Conservation (phyloP, 1,140 invertebrate genomes). For the Vanessa tameamea region DNA sequence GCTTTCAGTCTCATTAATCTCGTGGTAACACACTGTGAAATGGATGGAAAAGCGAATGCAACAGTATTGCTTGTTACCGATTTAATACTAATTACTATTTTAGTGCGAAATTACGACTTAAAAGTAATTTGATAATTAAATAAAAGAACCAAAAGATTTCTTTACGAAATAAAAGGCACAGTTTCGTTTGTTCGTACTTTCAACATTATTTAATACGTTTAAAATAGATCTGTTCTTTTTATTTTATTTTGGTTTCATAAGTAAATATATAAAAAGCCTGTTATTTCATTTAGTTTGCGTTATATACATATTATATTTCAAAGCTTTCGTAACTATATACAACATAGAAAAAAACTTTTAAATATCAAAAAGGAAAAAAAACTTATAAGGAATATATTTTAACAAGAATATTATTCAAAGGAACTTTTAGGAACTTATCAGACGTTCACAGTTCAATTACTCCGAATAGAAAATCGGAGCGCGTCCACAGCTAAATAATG, state of each 20-base stretch:
- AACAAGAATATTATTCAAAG: constrained; percentile 14
- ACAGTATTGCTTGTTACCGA: constrained; percentile 15
- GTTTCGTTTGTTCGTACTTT: too few species aligned
- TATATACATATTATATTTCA: not conserved
- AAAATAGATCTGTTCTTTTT: too few species aligned
- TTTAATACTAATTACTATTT: constrained; percentile 22
- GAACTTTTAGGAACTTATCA: constrained; percentile 25
- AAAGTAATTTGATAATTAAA: not conserved
- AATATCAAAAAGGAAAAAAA: not conserved
- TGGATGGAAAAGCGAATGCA: constrained; percentile 32
- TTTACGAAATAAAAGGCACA: too few species aligned
- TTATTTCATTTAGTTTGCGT: too few species aligned
- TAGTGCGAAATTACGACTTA: not conserved
- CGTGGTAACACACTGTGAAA: constrained; percentile 35
- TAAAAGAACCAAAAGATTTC: not conserved
- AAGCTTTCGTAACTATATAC: not conserved
- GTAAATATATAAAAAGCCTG: too few species aligned
- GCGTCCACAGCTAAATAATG: constrained; percentile 4
- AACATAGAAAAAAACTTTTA: not conserved
- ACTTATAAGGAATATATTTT: not conserved
- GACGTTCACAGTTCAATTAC: constrained; percentile 24
- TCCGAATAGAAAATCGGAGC: constrained; percentile 16
- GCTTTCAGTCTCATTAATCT: constrained; percentile 30
- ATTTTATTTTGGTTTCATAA: too few species aligned
- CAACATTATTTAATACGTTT: too few species aligned